phyloP scores from a whole-genome alignment of 2,113 vertebrate genomes.

The Heterotilapia buettikoferi region DNA sequence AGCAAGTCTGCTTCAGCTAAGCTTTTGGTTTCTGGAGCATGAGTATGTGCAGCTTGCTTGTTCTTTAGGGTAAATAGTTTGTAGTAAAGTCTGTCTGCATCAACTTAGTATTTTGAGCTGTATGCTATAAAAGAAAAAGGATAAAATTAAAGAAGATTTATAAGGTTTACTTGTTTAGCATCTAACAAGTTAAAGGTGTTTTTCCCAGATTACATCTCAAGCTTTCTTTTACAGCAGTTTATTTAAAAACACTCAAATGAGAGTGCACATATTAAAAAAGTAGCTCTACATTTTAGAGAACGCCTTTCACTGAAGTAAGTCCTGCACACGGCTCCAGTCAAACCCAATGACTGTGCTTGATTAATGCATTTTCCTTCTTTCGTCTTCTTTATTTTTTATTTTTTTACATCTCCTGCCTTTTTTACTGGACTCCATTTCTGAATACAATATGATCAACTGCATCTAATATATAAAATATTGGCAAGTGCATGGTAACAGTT shows the following conservation, averaged over 20 bases:
- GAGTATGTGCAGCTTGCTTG: neutral
- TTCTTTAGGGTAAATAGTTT: neutral
- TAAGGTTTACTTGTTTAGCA: neutral
- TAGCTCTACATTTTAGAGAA: neutral
- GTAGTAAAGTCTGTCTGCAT: neutral
- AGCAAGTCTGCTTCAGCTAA: neutral
- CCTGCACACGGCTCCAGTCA: neutral
- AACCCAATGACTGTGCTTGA: neutral
- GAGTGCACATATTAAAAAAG: neutral
- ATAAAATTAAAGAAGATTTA: neutral
- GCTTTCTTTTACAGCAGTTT: neutral
- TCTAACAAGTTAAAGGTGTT: neutral
- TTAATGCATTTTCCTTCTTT: neutral
- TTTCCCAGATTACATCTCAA: neutral
- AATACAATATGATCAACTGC: neutral
- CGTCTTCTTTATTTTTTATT: neutral
- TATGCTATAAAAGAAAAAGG: neutral
- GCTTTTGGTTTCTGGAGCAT: neutral
- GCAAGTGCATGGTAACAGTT: neutral
- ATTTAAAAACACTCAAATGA: neutral
- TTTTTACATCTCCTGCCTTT: neutral
- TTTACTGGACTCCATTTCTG: neutral
- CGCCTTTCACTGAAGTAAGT: neutral
- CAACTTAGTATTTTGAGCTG: neutral
- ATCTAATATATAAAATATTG: neutral